Conservation (phyloP, 2,797 vertebrate genomes). For the Crenichthys baileyi region DNA sequence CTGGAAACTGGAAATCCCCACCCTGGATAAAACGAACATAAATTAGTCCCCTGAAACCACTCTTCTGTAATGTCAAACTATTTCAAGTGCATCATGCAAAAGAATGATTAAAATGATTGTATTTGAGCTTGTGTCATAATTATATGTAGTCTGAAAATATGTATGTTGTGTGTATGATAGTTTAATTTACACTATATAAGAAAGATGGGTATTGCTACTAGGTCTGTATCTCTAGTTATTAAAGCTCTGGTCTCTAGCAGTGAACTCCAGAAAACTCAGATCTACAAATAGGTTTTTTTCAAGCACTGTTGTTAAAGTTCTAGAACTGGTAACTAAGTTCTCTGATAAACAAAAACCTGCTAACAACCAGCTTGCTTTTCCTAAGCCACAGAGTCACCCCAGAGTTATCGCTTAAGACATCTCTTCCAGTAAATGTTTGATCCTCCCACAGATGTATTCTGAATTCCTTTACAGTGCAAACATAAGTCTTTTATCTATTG, state of each 20-base stretch:
- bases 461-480: conserved; percentile 5
- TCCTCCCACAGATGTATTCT: conserved; percentile 2
- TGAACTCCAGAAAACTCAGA: neutral
- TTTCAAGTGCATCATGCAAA: conserved; percentile 8
- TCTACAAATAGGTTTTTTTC: neutral
- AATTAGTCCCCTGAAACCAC: neutral
- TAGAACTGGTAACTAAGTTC: neutral
- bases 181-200: neutral
- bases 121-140: neutral
- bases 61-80: neutral
- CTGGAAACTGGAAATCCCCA: conserved; percentile 3
- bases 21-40: conserved; percentile 2
- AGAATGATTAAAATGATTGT: neutral
- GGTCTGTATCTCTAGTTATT: neutral
- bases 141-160: neutral
- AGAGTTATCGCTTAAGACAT: neutral
- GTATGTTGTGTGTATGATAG: neutral
- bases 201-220: neutral
- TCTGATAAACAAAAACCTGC: neutral
- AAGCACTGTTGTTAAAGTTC: neutral
- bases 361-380: neutral
- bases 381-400: conserved; percentile 1
- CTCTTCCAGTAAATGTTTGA: neutral
- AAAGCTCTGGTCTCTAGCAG: neutral
- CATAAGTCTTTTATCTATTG: neutral